Conservation (phyloP, 2,113 vertebrate species). For the Prionailurus viverrinus region DNA sequence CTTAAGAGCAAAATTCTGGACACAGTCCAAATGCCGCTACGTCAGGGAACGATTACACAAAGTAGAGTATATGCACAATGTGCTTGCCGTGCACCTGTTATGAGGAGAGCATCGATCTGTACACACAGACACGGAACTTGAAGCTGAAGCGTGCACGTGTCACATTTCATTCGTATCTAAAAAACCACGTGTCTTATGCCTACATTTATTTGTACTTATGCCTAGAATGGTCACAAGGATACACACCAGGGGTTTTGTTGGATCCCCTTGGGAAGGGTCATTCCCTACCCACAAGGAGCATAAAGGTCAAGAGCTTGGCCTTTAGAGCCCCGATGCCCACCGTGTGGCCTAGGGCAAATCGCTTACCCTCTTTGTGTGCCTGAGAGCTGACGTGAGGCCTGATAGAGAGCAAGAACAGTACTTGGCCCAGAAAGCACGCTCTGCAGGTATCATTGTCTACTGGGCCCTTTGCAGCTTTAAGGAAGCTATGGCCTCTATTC, state of each 20-base stretch:
- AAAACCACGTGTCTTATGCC: not conserved
- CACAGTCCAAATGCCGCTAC: too few relatives aligned
- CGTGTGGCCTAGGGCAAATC: not conserved
- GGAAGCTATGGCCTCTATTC: not conserved
- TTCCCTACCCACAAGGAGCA: not conserved
- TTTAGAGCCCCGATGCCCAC: not conserved
- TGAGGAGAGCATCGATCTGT: not conserved
- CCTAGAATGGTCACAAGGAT: not conserved
- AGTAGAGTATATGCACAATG: not conserved
- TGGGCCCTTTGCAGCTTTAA: not conserved
- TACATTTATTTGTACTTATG: not conserved
- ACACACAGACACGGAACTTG: not conserved
- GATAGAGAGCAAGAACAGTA: not conserved
- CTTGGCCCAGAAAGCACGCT: not conserved
- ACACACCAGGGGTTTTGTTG: not conserved
- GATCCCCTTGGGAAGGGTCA: not conserved
- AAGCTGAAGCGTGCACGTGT: not conserved
- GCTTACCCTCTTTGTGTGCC: not conserved
- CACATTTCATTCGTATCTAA: not conserved
- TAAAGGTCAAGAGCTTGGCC: not conserved
- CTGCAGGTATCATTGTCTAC: not conserved
- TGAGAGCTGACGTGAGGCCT: too few relatives aligned
- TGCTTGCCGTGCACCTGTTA: not conserved
- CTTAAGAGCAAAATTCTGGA: not conserved
- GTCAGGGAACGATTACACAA: not conserved